phyloP scores from a whole-genome alignment of 2,797 vertebrate genomes.

The Sandelia bainsii region DNA sequence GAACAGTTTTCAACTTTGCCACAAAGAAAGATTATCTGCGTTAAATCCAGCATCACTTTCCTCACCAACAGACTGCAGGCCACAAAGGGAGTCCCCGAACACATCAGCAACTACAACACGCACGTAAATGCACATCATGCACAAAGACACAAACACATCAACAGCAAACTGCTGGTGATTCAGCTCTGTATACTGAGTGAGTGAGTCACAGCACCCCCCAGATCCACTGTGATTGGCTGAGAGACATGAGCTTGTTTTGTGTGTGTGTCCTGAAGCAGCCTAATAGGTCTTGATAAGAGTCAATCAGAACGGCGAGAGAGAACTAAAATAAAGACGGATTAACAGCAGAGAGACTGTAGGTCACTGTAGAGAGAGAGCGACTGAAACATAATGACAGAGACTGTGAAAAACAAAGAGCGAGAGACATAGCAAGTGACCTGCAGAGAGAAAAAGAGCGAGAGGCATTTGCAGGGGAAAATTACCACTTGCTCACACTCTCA shows the following conservation, averaged over 20 bases:
- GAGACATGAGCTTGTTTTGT: slow-evolving; percentile 13
- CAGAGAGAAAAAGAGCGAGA: not conserved
- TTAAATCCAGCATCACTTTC: slow-evolving; percentile 12
- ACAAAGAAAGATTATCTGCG: slow-evolving; percentile 13
- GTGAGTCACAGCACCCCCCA: slow-evolving; percentile 33
- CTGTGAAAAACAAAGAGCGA: slow-evolving; percentile 4
- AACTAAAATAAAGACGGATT: slow-evolving; percentile 62
- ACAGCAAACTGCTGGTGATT: slow-evolving; percentile 57
- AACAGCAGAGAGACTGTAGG: slow-evolving; percentile 42
- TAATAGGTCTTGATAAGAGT: slow-evolving; percentile 70
- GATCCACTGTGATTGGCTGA: slow-evolving; percentile 50
- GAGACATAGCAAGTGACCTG: not conserved
- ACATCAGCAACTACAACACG: slow-evolving; percentile 39
- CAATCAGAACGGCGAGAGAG: slow-evolving; percentile 44
- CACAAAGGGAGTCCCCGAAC: slow-evolving; percentile 23
- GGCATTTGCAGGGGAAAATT: slow-evolving; percentile 30
- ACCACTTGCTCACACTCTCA: slow-evolving; percentile 24
- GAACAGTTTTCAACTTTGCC: slow-evolving; percentile 12
- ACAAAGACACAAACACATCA: slow-evolving; percentile 41
- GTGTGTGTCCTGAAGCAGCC: slow-evolving; percentile 35
- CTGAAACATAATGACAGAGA: not conserved
- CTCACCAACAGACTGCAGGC: slow-evolving; percentile 17
- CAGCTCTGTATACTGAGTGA: slow-evolving; percentile 19
- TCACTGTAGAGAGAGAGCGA: slow-evolving; percentile 18
- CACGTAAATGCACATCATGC: not conserved